Evolutionary conservation across 2,888 invertebrate genomes (phyloP).

Genomic region (Monopis laevigella): DNA sequence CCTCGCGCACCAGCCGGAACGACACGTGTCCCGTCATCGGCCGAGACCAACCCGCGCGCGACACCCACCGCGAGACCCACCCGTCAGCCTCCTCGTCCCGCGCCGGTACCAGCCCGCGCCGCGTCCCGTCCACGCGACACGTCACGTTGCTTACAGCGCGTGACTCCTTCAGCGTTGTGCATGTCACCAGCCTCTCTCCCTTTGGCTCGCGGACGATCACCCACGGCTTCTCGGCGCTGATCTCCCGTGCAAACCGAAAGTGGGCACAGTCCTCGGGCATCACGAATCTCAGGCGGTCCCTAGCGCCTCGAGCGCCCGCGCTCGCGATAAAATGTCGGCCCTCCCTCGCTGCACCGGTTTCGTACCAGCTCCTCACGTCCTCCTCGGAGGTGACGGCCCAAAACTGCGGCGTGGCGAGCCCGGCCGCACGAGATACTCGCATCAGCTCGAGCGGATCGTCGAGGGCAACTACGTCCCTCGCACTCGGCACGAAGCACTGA

Average conservation of each 20-base stretch:
- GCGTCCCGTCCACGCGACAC: constrained; percentile 74
- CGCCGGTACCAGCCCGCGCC: constrained; percentile 74
- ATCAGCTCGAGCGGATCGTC: constrained; percentile 82
- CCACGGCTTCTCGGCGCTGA: constrained; percentile 81
- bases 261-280: constrained; percentile 73
- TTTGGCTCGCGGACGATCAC: constrained; percentile 79
- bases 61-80: constrained; percentile 79
- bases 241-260: constrained; percentile 74
- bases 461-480: constrained; percentile 78
- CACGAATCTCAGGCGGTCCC: constrained; percentile 75
- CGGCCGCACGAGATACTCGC: constrained; percentile 73
- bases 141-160: constrained; percentile 83
- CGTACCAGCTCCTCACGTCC: constrained; percentile 76
- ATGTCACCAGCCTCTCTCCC: constrained; percentile 81
- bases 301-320: constrained; percentile 77
- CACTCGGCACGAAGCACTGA: constrained; percentile 80
- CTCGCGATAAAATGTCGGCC: constrained; percentile 77
- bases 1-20: constrained; percentile 76
- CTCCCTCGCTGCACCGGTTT: constrained; percentile 67
- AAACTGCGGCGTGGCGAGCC: constrained; percentile 74
- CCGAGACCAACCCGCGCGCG: constrained; percentile 69
- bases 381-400: constrained; percentile 73
- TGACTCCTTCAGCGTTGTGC: constrained; percentile 83
- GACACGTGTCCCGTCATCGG: constrained; percentile 82
- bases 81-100: constrained; percentile 73